phyloP scores from a whole-genome alignment of 2,888 invertebrate genomes.

The Orgyia antiqua region DNA sequence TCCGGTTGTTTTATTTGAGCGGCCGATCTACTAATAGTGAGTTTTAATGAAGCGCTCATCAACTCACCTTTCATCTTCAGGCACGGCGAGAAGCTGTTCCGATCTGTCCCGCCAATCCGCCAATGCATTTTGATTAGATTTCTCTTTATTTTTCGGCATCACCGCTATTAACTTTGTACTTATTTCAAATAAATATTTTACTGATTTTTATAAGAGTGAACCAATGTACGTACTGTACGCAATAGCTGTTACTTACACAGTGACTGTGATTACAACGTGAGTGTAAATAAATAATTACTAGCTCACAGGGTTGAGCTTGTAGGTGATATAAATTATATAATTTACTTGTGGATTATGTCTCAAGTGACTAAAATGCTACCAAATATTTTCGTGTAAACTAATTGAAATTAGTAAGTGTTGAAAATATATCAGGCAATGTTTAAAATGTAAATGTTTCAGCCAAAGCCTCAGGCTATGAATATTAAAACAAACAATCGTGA shows the following conservation, averaged over 20 bases:
- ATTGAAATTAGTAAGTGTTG: background rate
- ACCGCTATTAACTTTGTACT: slow-evolving; percentile 20
- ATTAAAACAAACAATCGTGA: slow-evolving; percentile 7
- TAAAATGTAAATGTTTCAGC: background rate
- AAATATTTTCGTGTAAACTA: background rate
- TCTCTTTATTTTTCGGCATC: slow-evolving; percentile 60
- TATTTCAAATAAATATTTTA: no score
- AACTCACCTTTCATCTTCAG: slow-evolving; percentile 76
- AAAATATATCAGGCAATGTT: background rate
- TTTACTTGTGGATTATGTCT: background rate
- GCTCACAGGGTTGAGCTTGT: slow-evolving; percentile 36
- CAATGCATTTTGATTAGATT: slow-evolving; percentile 54
- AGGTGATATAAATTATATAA: slow-evolving; percentile 8
- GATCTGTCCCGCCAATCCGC: slow-evolving; percentile 60
- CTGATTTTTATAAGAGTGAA: slow-evolving; percentile 17
- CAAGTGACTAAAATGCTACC: no score
- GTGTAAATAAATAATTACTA: slow-evolving; percentile 47
- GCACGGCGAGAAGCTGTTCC: slow-evolving; percentile 62
- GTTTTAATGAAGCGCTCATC: slow-evolving; percentile 60
- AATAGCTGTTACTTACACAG: slow-evolving; percentile 25
- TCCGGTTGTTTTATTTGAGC: slow-evolving; percentile 49
- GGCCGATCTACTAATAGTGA: slow-evolving; percentile 51
- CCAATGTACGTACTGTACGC: slow-evolving; percentile 42
- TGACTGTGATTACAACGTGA: slow-evolving; percentile 30
- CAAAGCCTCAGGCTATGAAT: slow-evolving; percentile 3